phyloP scores from a whole-genome alignment of 2,113 vertebrate genomes.

The Hippocampus abdominalis region DNA sequence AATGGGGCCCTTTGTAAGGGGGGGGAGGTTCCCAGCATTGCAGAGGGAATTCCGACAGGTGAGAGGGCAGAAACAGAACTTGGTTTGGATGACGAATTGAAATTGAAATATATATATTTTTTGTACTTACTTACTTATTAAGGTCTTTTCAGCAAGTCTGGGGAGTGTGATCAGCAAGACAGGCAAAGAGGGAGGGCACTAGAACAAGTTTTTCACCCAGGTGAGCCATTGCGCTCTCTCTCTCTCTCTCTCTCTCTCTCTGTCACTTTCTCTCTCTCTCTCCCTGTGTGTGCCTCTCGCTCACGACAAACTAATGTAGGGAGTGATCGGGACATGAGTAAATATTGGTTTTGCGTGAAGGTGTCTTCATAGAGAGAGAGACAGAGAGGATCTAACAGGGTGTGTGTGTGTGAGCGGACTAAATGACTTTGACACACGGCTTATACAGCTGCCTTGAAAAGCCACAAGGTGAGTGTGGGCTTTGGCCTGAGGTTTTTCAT shows the following conservation, averaged over 20 bases:
- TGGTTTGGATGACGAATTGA: constrained; percentile 13
- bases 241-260: neutral
- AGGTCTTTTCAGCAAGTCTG: neutral
- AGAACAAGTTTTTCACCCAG: constrained; percentile 33
- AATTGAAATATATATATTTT: too few species aligned
- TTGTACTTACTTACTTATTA: too few species aligned
- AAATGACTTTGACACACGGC: neutral
- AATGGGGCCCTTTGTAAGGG: constrained; percentile 64
- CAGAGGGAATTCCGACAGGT: constrained; percentile 58
- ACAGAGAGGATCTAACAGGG: constrained; percentile 1
- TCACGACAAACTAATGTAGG: constrained; percentile 12
- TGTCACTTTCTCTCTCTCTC: neutral
- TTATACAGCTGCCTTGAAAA: neutral
- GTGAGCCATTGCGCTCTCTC: constrained; percentile 41
- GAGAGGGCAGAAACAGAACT: constrained; percentile 36
- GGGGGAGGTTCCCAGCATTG: constrained; percentile 53
- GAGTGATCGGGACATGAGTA: constrained; percentile 8
- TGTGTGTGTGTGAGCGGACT: constrained; percentile 1
- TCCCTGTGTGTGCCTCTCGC: neutral
- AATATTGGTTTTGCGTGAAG: constrained; percentile 27
- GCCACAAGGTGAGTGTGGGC: neutral
- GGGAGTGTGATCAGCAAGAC: constrained; percentile 39
- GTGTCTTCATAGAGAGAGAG: constrained; percentile 5
- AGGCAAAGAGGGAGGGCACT: constrained; percentile 37
- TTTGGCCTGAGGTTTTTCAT: neutral